These are phyloP conservation scores for Platyura marginata DNA, from an alignment of 1,140 invertebrate genomes.

Conservation along the genomic window DNA sequence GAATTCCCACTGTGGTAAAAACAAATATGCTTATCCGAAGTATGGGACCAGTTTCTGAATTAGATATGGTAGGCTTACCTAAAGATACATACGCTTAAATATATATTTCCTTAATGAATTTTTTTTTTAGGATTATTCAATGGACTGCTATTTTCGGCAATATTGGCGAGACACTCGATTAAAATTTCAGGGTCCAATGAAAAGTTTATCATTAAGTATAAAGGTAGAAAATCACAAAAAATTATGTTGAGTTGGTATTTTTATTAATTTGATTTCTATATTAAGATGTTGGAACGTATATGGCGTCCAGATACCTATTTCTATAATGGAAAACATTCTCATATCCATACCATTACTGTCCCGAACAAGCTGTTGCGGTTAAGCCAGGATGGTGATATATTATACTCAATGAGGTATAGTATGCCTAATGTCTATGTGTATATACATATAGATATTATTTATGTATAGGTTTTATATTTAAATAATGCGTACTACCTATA, in stretches of 20 bases:
- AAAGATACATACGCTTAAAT: background rate
- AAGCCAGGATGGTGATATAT: constrained; percentile 72
- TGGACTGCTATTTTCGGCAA: constrained; percentile 93
- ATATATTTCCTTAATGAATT: background rate
- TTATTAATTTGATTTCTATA: background rate
- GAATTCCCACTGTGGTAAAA: constrained; percentile 68
- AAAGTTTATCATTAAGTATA: constrained; percentile 66
- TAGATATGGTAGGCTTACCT: constrained; percentile 64
- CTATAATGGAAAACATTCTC: constrained; percentile 80
- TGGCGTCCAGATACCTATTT: constrained; percentile 95
- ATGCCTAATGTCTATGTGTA: too few species aligned
- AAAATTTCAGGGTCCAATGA: constrained; percentile 63
- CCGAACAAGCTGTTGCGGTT: constrained; percentile 87
- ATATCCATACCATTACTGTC: constrained; percentile 87
- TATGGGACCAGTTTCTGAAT: constrained; percentile 87
- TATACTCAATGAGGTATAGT: constrained; percentile 81
- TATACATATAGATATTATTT: too few species aligned
- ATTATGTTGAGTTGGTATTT: background rate
- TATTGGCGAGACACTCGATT: constrained; percentile 70
- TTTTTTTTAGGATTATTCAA: constrained; percentile 69
- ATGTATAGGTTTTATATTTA: too few species aligned
- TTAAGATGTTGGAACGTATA: constrained; percentile 66
- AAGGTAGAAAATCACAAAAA: constrained; percentile 24
- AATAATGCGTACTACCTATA: too few species aligned
- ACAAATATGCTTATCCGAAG: constrained; percentile 84